Evolutionary conservation across 2,888 invertebrate genomes (phyloP).

Genomic region (Zonitis immaculata): DNA sequence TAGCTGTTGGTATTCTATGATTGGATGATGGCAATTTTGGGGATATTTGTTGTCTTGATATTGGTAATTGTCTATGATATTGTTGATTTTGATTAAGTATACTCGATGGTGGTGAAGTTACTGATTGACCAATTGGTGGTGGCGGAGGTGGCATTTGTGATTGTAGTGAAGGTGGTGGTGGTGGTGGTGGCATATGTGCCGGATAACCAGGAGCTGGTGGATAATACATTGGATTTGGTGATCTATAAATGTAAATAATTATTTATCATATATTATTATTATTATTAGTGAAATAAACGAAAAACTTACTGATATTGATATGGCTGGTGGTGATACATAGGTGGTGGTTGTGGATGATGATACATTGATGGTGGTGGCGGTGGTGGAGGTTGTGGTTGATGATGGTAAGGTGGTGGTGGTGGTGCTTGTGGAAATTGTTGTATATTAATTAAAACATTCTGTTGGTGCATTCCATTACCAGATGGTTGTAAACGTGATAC

Average conservation of each 20-base stretch:
- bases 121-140: slow-evolving; percentile 43
- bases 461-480: slow-evolving; percentile 53
- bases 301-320: slow-evolving; percentile 43
- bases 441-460: slow-evolving; percentile 62
- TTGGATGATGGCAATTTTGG: slow-evolving; percentile 35
- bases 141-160: slow-evolving; percentile 23
- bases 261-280: no score
- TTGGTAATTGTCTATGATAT: slow-evolving; percentile 29
- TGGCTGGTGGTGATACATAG: slow-evolving; percentile 44
- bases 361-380: slow-evolving; percentile 52
- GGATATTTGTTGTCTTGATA: slow-evolving; percentile 32
- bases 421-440: slow-evolving; percentile 57
- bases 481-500: slow-evolving; percentile 45
- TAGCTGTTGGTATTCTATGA: slow-evolving; percentile 30
- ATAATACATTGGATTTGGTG: slow-evolving; percentile 43
- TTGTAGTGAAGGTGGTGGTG: slow-evolving; percentile 16
- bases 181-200: slow-evolving; percentile 42
- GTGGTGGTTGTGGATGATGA: slow-evolving; percentile 30
- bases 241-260: no score
- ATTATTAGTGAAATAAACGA: no score
- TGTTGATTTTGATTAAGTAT: slow-evolving; percentile 29
- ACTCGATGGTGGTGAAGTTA: slow-evolving; percentile 38
- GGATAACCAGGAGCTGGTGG: slow-evolving; percentile 47
- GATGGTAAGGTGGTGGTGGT: slow-evolving; percentile 47
- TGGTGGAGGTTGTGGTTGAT: no score